These are phyloP conservation scores for Pyrgus malvae DNA, from an alignment of 2,888 invertebrate species.

Conservation along the genomic window DNA sequence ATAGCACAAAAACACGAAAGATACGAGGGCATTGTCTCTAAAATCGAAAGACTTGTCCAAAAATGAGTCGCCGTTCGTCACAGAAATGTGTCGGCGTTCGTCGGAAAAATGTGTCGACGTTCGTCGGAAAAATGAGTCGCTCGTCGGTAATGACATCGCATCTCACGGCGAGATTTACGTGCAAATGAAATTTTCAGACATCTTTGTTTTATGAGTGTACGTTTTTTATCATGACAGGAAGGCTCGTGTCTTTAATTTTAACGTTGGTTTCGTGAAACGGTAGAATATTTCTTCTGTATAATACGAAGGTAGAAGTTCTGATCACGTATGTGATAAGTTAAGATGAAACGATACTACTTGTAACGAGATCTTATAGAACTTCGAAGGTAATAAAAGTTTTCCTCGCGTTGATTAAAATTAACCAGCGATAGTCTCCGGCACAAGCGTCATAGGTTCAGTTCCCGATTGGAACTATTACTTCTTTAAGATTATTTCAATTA, in stretches of 20 bases:
- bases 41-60: not conserved
- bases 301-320: not conserved
- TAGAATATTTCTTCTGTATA: not conserved
- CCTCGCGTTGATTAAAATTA: no score
- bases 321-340: no score
- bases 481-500: no score
- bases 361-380: no score
- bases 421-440: no score
- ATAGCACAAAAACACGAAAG: no score
- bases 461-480: no score
- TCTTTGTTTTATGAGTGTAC: constrained; percentile 8
- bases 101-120: not conserved
- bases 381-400: no score
- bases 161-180: constrained; percentile 6
- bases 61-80: not conserved
- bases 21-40: not conserved
- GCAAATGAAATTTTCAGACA: constrained; percentile 13
- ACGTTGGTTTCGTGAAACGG: not conserved
- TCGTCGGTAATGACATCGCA: constrained; percentile 1
- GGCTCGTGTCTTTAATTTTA: not conserved
- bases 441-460: no score
- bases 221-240: constrained; percentile 2
- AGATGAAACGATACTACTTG: no score
- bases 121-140: constrained; percentile 9
- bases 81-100: not conserved